Conservation (phyloP, 1,140 invertebrate species). For the Apis laboriosa region DNA sequence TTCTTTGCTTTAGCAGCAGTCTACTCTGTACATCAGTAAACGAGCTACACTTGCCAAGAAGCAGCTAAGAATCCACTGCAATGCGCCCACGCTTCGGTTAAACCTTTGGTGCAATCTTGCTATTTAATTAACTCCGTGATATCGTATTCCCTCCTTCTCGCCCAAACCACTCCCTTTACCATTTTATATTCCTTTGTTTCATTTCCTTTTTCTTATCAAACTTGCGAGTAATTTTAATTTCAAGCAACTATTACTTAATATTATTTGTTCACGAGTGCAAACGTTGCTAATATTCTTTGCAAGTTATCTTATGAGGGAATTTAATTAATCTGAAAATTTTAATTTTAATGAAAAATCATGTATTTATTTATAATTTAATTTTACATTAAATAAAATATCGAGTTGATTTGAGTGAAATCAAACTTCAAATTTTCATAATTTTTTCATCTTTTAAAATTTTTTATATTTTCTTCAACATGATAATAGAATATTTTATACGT, state of each 20-base stretch:
- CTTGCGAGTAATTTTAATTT: not conserved
- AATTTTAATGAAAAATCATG: no score
- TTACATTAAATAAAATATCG: no score
- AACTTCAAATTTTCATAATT: no score
- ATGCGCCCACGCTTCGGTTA: slow-evolving; percentile 55
- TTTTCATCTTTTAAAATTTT: no score
- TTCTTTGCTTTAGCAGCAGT: slow-evolving; percentile 1
- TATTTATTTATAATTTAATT: no score
- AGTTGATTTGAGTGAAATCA: no score
- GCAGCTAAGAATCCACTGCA: slow-evolving; percentile 63
- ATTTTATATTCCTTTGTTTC: no score
- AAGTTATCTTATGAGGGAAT: no score
- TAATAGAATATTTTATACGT: no score
- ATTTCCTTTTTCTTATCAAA: not conserved
- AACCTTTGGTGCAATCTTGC: slow-evolving; percentile 57
- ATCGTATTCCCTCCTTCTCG: not conserved
- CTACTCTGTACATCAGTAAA: slow-evolving; percentile 25
- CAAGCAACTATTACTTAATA: not conserved
- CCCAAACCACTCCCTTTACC: not conserved
- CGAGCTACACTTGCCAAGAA: slow-evolving; percentile 55
- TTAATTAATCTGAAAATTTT: no score
- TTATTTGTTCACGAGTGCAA: not conserved
- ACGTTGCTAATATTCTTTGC: no score
- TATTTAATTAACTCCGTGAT: slow-evolving; percentile 69
- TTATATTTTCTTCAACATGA: no score